phyloP scores from a whole-genome alignment of 2,888 invertebrate genomes.

The Microctonus hyperodae region DNA sequence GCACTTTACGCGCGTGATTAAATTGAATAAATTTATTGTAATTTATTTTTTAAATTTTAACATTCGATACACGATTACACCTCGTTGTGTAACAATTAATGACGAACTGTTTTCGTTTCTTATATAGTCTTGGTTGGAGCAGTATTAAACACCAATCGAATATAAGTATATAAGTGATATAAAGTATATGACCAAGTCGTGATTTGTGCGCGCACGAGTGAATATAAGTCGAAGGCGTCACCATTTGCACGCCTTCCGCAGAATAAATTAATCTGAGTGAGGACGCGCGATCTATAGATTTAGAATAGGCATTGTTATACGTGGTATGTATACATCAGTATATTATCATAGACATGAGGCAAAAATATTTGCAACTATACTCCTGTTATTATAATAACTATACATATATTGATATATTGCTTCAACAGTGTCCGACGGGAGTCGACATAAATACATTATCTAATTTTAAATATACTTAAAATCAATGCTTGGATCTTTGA shows the following conservation, averaged over 20 bases:
- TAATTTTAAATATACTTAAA: background rate
- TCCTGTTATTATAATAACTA: no score
- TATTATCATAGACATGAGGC: no score
- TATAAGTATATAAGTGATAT: background rate
- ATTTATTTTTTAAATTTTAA: background rate
- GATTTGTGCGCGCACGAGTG: slow-evolving; percentile 5
- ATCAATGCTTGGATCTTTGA: background rate
- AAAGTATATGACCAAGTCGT: background rate
- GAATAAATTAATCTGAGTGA: slow-evolving; percentile 25
- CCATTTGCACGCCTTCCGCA: background rate
- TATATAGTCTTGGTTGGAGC: background rate
- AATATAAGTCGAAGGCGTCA: slow-evolving; percentile 18
- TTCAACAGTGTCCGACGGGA: no score
- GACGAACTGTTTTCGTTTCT: slow-evolving; percentile 14
- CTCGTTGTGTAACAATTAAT: slow-evolving; percentile 28
- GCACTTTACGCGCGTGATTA: slow-evolving; percentile 4
- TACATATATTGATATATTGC: no score
- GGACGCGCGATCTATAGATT: slow-evolving; percentile 27
- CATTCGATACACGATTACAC: slow-evolving; percentile 13
- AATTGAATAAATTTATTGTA: background rate
- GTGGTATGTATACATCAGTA: slow-evolving; percentile 28
- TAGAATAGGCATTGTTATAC: slow-evolving; percentile 26
- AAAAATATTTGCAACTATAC: no score
- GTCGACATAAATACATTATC: no score
- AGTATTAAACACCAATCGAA: background rate